These are phyloP conservation scores for Salticus scenicus DNA, from an alignment of 2,888 invertebrate species.

Conservation along the genomic window DNA sequence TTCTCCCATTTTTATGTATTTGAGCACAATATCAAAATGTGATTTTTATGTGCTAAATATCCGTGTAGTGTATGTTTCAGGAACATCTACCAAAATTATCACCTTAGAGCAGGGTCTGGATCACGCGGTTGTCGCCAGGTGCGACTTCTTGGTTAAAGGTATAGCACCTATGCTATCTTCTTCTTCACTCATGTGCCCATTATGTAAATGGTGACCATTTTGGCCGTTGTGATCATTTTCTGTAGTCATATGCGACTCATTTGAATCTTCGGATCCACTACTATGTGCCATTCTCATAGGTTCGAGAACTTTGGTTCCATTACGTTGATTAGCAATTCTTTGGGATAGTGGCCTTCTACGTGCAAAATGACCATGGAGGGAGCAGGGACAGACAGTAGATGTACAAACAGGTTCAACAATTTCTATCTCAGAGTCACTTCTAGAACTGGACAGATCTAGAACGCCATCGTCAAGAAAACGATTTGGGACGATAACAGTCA, in stretches of 20 bases:
- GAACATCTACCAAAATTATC: conserved; percentile 67
- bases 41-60: background rate
- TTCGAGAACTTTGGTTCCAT: conserved; percentile 39
- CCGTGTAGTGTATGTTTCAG: conserved; percentile 31
- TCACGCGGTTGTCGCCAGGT: conserved; percentile 55
- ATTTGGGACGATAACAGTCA: conserved; percentile 51
- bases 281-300: conserved; percentile 23
- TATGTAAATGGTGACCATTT: background rate
- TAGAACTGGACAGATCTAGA: conserved; percentile 71
- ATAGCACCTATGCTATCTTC: conserved; percentile 47
- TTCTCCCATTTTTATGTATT: background rate
- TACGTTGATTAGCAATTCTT: conserved; percentile 44
- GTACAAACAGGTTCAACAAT: conserved; percentile 45
- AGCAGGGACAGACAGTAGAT: conserved; percentile 35
- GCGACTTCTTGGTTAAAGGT: conserved; percentile 50
- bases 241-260: conserved; percentile 14
- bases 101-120: conserved; percentile 20
- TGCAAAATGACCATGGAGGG: conserved; percentile 15
- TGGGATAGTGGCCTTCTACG: conserved; percentile 36
- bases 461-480: conserved; percentile 70
- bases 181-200: conserved; percentile 50
- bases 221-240: background rate
- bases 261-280: conserved; percentile 20
- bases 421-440: conserved; percentile 72
- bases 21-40: too few relatives aligned